Percentiles rank a stretch among this genome's conserved stretches.
Conservation (phyloP, 2,888 invertebrate genomes). For the Machimus rusticus region DNA sequence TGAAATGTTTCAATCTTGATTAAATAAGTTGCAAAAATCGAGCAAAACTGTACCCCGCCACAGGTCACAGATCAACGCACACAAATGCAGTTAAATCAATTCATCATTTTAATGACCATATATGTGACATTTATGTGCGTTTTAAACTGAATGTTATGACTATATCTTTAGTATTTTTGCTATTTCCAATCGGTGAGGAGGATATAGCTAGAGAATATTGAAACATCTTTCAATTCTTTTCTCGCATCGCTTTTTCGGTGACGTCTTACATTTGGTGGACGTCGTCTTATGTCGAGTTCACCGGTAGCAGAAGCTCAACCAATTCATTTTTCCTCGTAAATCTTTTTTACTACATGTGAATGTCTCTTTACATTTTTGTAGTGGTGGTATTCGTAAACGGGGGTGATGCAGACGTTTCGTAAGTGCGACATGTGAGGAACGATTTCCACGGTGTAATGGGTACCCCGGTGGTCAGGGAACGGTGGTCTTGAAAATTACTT, state of each 20-base stretch:
- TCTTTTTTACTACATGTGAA: neutral
- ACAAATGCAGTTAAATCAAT: slow-evolving; percentile 22
- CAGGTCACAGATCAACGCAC: slow-evolving; percentile 9
- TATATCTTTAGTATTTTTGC: neutral
- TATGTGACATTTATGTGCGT: slow-evolving; percentile 27
- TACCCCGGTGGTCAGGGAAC: neutral
- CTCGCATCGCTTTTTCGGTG: neutral
- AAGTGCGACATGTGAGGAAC: neutral
- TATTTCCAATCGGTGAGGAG: neutral
- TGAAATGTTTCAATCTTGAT: neutral
- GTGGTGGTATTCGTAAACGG: neutral
- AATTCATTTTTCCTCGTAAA: slow-evolving; percentile 5
- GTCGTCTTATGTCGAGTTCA: slow-evolving; percentile 1
- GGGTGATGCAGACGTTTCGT: neutral
- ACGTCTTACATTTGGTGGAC: slow-evolving; percentile 7
- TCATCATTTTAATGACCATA: slow-evolving; percentile 36
- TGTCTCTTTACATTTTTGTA: neutral
- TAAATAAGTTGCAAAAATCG: neutral
- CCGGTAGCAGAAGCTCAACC: neutral
- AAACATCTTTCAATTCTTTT: neutral
- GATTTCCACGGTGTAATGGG: neutral
- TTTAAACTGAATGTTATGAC: slow-evolving; percentile 6
- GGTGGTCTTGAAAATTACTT: neutral
- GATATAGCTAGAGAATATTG: neutral
- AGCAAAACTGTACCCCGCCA: neutral